Base-by-base conservation (phyloP, 2,888 invertebrate species). In the Blomia tropicalis region DNA sequence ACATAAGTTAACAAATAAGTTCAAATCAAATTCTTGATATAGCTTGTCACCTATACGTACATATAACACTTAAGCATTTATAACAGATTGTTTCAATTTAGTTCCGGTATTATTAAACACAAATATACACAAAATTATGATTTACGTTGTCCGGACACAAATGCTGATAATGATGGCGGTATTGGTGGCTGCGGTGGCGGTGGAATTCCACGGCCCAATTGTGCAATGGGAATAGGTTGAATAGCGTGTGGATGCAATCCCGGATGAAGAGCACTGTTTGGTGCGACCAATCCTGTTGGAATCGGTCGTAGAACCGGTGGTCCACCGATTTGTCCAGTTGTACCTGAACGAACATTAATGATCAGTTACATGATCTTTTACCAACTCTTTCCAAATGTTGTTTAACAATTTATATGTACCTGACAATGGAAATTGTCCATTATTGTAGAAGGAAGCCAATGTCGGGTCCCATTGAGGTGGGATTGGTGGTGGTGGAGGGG, bases 401-500 rank as follows among this genome's bases (percentile, higher is more conserved):
- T n/a, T n/a, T n/a, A n/a, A n/a, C n/a, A n/a, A n/a, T n/a, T n/a
- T 36, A 11, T 17, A 36, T 36, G 7, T 36, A 36, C 36, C 36
- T 11, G 36, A 17, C 7, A 36, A 17, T 11, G 36, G 36, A 36
- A 36, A 36, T 36, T 7, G 36, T 7, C 36, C 7, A 11, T 36
- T 7, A 11, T 17, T 17, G 17, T 36, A 36, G 36, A 36, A 36
- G 17, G 36, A 36, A 11, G 36, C 36, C 36, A 36, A 11, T 36
- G 36, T 47, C 17, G 63, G 66, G 59, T 65, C 63, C 54, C 62
- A 62, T 29, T 60, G 65, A 17, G 65, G 65, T 11, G 65, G 65
- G 2, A 63, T 19, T 58, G 65, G 66, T 36, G 66, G 65, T 11
- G 64, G 62, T 7, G 65, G 66, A n/a, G 64, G 64, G 17, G 66